Percentiles rank a stretch among this genome's conserved stretches.
These are phyloP conservation scores for Brachymystax lenok DNA, from an alignment of 2,797 vertebrate species.

Conservation along the genomic window DNA sequence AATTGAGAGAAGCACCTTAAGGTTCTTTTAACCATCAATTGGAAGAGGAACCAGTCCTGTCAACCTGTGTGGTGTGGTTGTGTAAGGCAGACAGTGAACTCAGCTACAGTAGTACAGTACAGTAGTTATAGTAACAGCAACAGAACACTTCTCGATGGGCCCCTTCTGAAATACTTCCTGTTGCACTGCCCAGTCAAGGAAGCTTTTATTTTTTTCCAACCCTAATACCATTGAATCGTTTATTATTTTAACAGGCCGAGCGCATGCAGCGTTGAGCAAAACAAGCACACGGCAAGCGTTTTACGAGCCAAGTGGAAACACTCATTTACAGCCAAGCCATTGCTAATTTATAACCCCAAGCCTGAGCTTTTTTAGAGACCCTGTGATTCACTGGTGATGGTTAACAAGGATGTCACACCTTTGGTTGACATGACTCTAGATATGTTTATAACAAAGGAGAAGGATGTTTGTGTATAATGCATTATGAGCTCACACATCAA, in stretches of 20 bases:
- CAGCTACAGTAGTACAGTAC: background rate
- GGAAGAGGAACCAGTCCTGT: background rate
- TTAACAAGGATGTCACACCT: slow-evolving; percentile 61
- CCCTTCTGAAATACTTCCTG: slow-evolving; percentile 65
- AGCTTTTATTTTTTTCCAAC: slow-evolving; percentile 40
- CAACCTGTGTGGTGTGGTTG: slow-evolving; percentile 3
- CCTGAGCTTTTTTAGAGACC: slow-evolving; percentile 59
- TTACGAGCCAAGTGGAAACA: slow-evolving; percentile 78
- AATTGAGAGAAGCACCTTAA: background rate
- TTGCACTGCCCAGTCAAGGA: slow-evolving; percentile 33
- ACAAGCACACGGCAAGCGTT: slow-evolving; percentile 73
- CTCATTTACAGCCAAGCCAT: slow-evolving; percentile 73
- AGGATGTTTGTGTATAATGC: slow-evolving; percentile 53
- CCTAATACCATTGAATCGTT: slow-evolving; percentile 61
- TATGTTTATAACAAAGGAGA: slow-evolving; percentile 57
- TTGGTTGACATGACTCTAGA: slow-evolving; percentile 51
- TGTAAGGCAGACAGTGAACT: background rate
- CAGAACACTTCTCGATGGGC: slow-evolving; percentile 46
- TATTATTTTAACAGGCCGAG: slow-evolving; percentile 74
- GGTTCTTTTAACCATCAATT: background rate
- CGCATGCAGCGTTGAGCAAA: slow-evolving; percentile 70
- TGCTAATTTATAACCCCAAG: slow-evolving; percentile 70
- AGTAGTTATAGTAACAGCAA: slow-evolving; percentile 14
- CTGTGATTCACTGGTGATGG: slow-evolving; percentile 61
- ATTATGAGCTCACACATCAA: slow-evolving; percentile 60